Evolutionary conservation across 2,113 vertebrate genomes (phyloP), one percentile per base, ranked within the genome.

Genomic region (Carlito syrichta): DNA sequence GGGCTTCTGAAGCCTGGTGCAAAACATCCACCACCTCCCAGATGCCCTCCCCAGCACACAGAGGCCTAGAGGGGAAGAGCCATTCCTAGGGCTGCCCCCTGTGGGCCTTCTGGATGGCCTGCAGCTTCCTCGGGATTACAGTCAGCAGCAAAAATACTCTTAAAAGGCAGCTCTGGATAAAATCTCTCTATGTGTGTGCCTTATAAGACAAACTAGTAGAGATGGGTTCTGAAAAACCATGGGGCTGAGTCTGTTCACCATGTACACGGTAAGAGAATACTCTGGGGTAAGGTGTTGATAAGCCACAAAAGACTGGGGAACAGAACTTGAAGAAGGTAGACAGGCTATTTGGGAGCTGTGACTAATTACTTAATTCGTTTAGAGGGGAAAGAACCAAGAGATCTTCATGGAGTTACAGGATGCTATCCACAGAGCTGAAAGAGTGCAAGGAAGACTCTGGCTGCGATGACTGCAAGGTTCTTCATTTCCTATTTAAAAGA

Each of bases 81-180:
- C 77, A 23, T 89, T 89, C 58, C 91, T 62, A 86, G 69, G 97
- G 97, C 97, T 97, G 97, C 98, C 97, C 93, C 95, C 97, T 97
- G 93, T 95, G 94, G 93, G 94, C 66, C 74, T 91, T 56, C 22
- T 68, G 0, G 14, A 8, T 66, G 62, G 86, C 63, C 86, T 81
- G 83, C 92, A 97, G 86, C 87, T 94, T 93, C 85, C 79, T 74
- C 38, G 54, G 45, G 45, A 86, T 73, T 77, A 20, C 0, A 76
- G 30, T 76, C 38, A 56, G 4, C 6, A 32, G 71, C 82, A 92
- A 91, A 96, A 86, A 27, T 69, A 69, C 23, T 63, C n/a, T n/a
- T 66, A 30, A 92, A 92, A 92, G 54, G 50, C 48, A 91, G 45
- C 27, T 63, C 40, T 68, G 22, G 4, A 54, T 52, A 73, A 73